phyloP scores from a whole-genome alignment of 2,113 vertebrate species.

The Hypocryptadius cinnamomeus region DNA sequence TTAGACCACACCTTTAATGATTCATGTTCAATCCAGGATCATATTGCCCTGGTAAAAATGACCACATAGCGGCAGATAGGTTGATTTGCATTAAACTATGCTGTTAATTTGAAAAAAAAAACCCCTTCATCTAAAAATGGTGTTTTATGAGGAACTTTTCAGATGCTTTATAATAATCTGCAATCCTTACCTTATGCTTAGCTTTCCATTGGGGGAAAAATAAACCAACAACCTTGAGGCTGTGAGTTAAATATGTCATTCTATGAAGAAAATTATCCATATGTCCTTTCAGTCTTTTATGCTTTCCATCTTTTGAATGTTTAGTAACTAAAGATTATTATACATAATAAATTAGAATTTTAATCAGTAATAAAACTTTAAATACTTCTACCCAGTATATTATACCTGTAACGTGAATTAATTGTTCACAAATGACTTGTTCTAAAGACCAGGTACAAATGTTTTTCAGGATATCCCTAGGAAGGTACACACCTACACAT shows the following conservation, averaged over 20 bases:
- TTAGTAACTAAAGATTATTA: neutral
- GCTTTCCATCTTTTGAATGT: neutral
- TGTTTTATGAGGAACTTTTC: neutral
- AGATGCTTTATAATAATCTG: neutral
- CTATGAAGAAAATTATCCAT: neutral
- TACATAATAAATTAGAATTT: neutral
- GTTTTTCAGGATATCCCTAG: neutral
- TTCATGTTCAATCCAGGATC: neutral
- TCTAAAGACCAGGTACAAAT: neutral
- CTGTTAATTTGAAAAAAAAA: neutral
- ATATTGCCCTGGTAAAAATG: neutral
- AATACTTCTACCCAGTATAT: neutral
- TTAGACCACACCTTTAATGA: neutral
- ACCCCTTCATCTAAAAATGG: neutral
- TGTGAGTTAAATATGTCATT: neutral
- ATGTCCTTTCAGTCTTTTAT: neutral
- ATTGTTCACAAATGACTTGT: neutral
- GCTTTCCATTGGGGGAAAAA: neutral
- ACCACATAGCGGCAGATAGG: neutral
- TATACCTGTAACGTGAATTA: neutral
- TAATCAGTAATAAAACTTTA: neutral
- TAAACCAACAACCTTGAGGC: neutral
- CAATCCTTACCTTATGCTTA: neutral
- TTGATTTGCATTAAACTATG: neutral
- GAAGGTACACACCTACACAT: neutral